Base-by-base conservation (phyloP, 2,888 invertebrate genomes). In the Ganaspis brasiliensis region DNA sequence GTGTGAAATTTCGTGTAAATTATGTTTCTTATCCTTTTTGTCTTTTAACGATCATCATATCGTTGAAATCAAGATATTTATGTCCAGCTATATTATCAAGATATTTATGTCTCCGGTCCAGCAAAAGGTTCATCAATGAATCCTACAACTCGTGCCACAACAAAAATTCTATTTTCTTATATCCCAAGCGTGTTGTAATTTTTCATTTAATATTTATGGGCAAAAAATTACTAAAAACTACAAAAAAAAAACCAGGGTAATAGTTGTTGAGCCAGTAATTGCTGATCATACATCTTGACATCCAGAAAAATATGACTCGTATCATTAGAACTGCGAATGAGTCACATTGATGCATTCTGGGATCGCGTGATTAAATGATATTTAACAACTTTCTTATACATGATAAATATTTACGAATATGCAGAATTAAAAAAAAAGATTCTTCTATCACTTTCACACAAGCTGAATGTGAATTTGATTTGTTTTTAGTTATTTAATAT, bases 271-370 rank as follows among this genome's bases (percentile, higher is more conserved):
- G 16, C 37, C 35, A 10, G 35, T 61, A 37, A 61, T 61, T 61
- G 16, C 61, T 35, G 37, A 37, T 35, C 16, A 61, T 61, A 10
- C 35, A 61, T 61, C 37, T 35, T 10, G 61, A 61, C 35, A n/a
- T 26, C 10, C 35, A 35, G 61, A 35, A 61, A 61, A 61, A 61
- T 61, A 59, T 31, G 31, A 31, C 31, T 59, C 31, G 59, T 59
- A 61, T 61, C 35, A 35, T 16, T 35, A 35, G 37, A 61, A 61
- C 19, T 0, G 37, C 31, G 37, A 10, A 19, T 61, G 35, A 61
- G 61, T 61, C 61, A 61, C 31, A 31, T 61, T 35, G 16, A 2
- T 14, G 57, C 57, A 19, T 55, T 19, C 21, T 55, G 19, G n/a
- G 56, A 19, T 52, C 19, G 52, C 19, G n/a, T 16, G n/a, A 6